Percentiles rank a stretch among this genome's conserved stretches.
Evolutionary conservation across 2,113 vertebrate genomes (phyloP).

Genomic region (Pundamilia nyererei): DNA sequence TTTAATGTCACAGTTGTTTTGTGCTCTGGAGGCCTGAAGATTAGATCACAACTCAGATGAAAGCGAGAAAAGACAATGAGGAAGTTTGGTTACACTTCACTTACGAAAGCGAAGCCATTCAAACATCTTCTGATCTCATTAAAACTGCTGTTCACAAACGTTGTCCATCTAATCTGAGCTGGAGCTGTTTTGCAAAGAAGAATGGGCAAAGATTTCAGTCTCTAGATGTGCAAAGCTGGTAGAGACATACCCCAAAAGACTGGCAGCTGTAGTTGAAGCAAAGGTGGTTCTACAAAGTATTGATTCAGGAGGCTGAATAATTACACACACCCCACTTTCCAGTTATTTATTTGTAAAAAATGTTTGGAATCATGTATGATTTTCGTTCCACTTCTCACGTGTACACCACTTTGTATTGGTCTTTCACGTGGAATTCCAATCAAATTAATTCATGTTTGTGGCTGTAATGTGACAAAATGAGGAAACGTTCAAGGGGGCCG

Average conservation of each 20-base stretch:
- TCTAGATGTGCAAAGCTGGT: neutral
- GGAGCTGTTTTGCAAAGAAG: neutral
- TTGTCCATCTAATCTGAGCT: too few species aligned
- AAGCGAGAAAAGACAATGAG: neutral
- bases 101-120: neutral
- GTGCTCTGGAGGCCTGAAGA: neutral
- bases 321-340: neutral
- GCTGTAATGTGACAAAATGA: neutral
- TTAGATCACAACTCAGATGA: neutral
- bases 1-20: neutral
- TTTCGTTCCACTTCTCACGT: neutral
- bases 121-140: neutral
- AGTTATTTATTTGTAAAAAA: neutral
- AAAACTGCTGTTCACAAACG: too few species aligned
- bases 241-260: neutral
- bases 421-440: neutral
- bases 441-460: neutral
- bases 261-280: neutral
- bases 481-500: fast-evolving
- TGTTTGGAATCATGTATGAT: neutral
- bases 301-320: neutral
- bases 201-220: neutral
- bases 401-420: fast-evolving
- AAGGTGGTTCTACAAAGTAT: neutral
- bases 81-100: neutral